phyloP scores from a whole-genome alignment of 2,797 vertebrate species.

The Nyctibius grandis region DNA sequence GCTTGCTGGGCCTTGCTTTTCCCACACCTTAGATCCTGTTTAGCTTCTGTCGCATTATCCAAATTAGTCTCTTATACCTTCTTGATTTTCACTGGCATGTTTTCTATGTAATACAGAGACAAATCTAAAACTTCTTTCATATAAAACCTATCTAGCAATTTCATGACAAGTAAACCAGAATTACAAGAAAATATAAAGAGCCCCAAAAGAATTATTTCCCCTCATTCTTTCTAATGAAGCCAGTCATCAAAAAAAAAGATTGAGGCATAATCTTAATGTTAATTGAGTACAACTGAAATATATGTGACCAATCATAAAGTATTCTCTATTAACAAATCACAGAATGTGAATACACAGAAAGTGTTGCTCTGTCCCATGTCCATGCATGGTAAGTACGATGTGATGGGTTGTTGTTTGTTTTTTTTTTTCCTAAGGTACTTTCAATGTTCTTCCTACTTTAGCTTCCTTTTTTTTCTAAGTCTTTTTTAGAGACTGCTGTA shows the following conservation, averaged over 20 bases:
- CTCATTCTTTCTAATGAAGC: not conserved
- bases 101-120: not conserved
- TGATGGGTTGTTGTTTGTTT: not conserved
- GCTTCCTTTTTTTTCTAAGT: not conserved
- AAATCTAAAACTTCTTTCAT: not conserved
- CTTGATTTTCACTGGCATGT: not conserved
- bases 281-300: not conserved
- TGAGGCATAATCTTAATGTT: not conserved
- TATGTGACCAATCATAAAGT: not conserved
- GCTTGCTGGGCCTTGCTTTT: not conserved
- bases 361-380: not conserved
- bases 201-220: not conserved
- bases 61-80: not conserved
- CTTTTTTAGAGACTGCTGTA: not conserved
- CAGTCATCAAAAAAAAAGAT: not conserved
- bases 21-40: not conserved
- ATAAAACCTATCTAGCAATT: not conserved
- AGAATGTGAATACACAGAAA: not conserved
- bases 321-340: not conserved
- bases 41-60: not conserved
- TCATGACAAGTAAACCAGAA: not conserved
- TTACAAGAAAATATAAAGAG: not conserved
- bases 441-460: not conserved
- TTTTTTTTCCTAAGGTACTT: not conserved
- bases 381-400: not conserved